Base-by-base conservation (phyloP, 1,140 invertebrate genomes). In the Pachyrhynchus sulphureomaculatus region DNA sequence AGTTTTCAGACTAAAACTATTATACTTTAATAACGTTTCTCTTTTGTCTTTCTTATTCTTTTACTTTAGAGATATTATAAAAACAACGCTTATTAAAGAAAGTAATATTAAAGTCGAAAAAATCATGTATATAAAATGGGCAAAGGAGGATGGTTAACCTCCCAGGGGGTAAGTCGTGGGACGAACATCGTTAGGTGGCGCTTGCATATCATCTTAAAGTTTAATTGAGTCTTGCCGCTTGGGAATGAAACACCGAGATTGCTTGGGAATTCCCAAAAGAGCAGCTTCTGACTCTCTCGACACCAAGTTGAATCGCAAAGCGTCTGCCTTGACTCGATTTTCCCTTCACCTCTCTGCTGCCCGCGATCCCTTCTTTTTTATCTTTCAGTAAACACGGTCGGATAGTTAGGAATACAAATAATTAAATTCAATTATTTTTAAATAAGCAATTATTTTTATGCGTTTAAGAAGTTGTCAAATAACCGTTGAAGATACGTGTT, bases 131-230 rank as follows among this genome's bases (percentile, higher is more conserved):
- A 60, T 60, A 55, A 55, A 62, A 54, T 62, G 59, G 59, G 59
- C 32, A 15, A 51, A 37, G 58, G 58, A 41, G 37, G 51, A 60
- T 49, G 55, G 45, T 60, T 58, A 12, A 23, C 36, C 17, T 37
- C 47, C 36, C 49, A 12, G 10, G 37, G 52, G 52, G 41, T 62
- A 39, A 47, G 23, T 26, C 12, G 49, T 23, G 41, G 36, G 44
- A 47, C 9, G 36, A 12, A 4, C 44, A 47, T 29, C 26, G 47
- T 49, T 49, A 49, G 59, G 59, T 29, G 72, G 72, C 76, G 71
- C 77, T 75, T 81, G 82, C 83, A 84, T 84, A 84, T 83, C 81
- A 83, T 84, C 83, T 84, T 84, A 84, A 84, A 84, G 82, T 84
- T 84, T 84, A 84, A 84, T 84, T 83, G 82, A 84, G 83, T 84